phyloP scores from a whole-genome alignment of 2,888 invertebrate species.

The Gisinianus flammeolus region DNA sequence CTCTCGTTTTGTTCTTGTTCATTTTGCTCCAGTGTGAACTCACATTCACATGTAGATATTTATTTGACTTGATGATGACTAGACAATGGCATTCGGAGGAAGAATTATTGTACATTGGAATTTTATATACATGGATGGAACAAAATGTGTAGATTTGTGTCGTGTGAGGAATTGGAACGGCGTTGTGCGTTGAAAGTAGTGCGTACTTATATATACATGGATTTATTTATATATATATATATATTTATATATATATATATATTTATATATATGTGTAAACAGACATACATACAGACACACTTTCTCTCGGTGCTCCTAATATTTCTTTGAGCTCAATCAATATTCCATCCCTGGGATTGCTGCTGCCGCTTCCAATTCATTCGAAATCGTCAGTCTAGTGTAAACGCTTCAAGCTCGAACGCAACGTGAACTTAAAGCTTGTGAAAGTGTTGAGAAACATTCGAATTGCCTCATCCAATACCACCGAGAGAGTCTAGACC shows the following conservation, averaged over 20 bases:
- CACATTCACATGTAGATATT: slow-evolving; percentile 17
- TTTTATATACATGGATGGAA: slow-evolving; percentile 3
- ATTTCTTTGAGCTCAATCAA: slow-evolving; percentile 20
- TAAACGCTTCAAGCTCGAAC: slow-evolving; percentile 12
- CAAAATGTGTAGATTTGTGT: no score
- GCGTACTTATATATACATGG: no score
- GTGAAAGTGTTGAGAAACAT: not conserved
- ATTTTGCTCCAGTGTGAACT: no score
- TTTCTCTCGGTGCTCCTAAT: not conserved
- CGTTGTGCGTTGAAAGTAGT: no score
- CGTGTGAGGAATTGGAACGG: not conserved
- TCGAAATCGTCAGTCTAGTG: slow-evolving; percentile 22
- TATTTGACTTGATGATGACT: slow-evolving; percentile 24
- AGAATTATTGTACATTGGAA: slow-evolving; percentile 13
- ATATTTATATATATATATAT: not conserved
- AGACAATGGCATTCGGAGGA: not conserved
- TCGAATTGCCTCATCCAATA: slow-evolving; percentile 7
- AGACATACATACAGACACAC: not conserved
- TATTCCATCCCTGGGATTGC: slow-evolving; percentile 23
- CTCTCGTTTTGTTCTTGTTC: not conserved
- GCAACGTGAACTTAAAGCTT: not conserved
- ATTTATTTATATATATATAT: not conserved
- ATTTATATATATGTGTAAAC: no score
- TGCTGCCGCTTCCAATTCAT: slow-evolving; percentile 21
- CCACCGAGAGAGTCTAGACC: not conserved